Percentiles rank a stretch among this genome's conserved stretches.
phyloP scores from a whole-genome alignment of 2,113 vertebrate species.

The Cyanistes caeruleus region DNA sequence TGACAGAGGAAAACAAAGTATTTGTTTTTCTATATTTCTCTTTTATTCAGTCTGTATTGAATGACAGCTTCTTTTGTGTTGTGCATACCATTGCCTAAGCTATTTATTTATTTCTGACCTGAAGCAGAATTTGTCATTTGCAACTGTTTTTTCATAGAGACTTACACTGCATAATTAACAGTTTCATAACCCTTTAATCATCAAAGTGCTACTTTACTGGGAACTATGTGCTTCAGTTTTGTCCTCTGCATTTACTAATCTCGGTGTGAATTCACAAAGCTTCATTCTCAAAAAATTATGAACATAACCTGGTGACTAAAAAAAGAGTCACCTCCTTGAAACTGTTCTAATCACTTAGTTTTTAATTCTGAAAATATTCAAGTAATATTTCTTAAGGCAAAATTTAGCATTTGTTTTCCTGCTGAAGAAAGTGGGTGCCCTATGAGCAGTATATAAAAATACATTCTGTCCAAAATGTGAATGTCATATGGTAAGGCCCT shows the following conservation, averaged over 20 bases:
- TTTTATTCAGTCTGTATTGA: background rate
- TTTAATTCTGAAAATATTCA: background rate
- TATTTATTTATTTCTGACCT: conserved; percentile 35
- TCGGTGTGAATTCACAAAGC: background rate
- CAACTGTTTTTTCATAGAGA: background rate
- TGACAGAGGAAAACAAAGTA: background rate
- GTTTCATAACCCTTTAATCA: background rate
- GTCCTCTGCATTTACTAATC: background rate
- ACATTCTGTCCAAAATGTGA: background rate
- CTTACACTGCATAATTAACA: conserved; percentile 37
- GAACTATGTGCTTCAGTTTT: background rate
- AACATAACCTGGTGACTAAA: background rate
- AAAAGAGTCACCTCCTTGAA: background rate
- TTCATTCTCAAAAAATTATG: background rate
- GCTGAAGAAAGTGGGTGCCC: background rate
- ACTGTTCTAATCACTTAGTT: background rate
- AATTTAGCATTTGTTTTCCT: background rate
- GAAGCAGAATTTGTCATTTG: conserved; percentile 33
- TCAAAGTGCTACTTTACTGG: background rate
- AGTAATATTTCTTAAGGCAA: background rate
- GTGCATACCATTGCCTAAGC: background rate
- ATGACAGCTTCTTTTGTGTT: background rate
- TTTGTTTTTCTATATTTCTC: background rate
- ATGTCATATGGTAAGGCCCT: background rate
- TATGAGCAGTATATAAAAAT: background rate